phyloP scores from a whole-genome alignment of 1,140 invertebrate genomes.

The Conus betulinus region DNA sequence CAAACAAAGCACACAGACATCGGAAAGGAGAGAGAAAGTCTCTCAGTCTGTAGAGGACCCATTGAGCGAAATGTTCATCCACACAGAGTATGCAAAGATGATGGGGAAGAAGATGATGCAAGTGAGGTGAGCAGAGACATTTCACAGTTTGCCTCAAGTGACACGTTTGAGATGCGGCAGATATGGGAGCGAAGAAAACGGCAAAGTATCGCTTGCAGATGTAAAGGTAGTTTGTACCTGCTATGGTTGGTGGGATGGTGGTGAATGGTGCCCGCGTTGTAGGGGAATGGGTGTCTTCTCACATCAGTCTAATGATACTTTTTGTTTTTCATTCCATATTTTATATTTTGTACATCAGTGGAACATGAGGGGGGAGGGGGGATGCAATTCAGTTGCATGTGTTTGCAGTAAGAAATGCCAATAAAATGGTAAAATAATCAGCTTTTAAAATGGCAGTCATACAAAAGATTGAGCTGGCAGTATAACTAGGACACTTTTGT shows the following conservation, averaged over 20 bases:
- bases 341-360: background rate
- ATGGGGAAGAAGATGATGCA: background rate
- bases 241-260: background rate
- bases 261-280: too few species aligned
- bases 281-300: background rate
- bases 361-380: background rate
- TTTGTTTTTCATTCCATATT: background rate
- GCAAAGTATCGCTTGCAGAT: background rate
- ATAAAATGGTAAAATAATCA: too few species aligned
- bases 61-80: background rate
- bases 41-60: background rate
- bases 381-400: background rate
- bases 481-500: too few species aligned
- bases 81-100: background rate
- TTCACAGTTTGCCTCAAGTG: slow-evolving; percentile 11
- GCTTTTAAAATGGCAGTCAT: too few species aligned
- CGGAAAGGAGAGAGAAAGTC: background rate
- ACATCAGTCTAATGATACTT: background rate
- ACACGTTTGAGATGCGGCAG: slow-evolving; percentile 18
- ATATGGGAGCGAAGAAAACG: slow-evolving; percentile 15
- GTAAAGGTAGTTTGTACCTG: background rate
- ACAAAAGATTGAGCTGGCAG: too few species aligned
- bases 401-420: background rate
- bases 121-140: background rate
- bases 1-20: background rate